These are phyloP conservation scores for Oceanites oceanicus DNA, from an alignment of 2,113 vertebrate genomes.

Conservation along the genomic window DNA sequence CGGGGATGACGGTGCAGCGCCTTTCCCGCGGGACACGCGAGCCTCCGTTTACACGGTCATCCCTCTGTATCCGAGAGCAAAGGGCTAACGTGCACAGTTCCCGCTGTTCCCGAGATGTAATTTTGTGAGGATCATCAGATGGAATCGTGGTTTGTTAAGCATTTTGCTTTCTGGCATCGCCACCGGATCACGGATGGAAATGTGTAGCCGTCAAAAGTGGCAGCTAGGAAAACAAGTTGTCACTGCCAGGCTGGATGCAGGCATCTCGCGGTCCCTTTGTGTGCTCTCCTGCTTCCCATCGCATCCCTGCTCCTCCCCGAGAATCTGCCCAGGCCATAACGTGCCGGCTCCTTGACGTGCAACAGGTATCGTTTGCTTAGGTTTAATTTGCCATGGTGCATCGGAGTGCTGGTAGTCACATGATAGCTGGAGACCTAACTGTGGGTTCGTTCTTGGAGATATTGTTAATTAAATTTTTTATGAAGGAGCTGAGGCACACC, in stretches of 20 bases:
- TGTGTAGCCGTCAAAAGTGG: not conserved
- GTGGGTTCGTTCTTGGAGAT: constrained; percentile 59
- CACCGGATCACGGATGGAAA: accelerated
- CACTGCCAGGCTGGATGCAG: not conserved
- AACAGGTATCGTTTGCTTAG: constrained; percentile 49
- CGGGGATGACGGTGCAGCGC: not conserved
- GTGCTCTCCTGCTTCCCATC: not conserved
- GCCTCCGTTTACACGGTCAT: not conserved
- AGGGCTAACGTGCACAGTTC: accelerated
- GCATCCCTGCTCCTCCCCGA: not conserved
- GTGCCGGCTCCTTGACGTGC: not conserved
- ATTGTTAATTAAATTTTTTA: constrained; percentile 76
- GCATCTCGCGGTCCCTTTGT: not conserved
- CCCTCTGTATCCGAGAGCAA: not conserved
- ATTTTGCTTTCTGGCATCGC: not conserved
- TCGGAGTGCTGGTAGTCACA: constrained; percentile 25
- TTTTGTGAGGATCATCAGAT: not conserved
- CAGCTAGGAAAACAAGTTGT: not conserved
- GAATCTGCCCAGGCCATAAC: not conserved
- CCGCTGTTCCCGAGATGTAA: accelerated
- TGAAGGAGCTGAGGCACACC: constrained; percentile 62
- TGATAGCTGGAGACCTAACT: constrained; percentile 53
- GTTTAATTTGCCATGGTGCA: constrained; percentile 56
- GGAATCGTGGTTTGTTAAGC: accelerated
- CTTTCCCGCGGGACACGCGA: not conserved